These are phyloP conservation scores for Phymastichus coffea DNA, from an alignment of 1,140 invertebrate species.

Conservation along the genomic window DNA sequence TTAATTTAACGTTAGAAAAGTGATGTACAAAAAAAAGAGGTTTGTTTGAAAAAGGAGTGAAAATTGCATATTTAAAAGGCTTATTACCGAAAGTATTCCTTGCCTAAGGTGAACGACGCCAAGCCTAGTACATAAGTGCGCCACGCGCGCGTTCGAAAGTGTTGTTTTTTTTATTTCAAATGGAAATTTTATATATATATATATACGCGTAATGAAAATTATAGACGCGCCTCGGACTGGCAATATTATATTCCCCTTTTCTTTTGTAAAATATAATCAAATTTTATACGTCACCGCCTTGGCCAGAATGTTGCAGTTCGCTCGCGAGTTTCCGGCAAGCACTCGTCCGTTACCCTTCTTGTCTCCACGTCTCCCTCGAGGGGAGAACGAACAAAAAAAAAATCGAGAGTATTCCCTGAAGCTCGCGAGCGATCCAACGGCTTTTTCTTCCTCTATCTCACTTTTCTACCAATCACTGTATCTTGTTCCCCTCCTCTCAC, in stretches of 20 bases:
- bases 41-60: no score
- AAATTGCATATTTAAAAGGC: no score
- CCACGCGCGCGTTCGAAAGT: not conserved
- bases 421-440: constrained; percentile 31
- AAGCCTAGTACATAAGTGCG: constrained; percentile 2
- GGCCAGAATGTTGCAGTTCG: constrained; percentile 34
- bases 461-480: no score
- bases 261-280: constrained; percentile 46
- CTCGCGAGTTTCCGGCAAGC: constrained; percentile 27
- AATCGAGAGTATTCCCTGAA: constrained; percentile 21
- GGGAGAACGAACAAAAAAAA: no score
- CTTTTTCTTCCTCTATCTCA: constrained; percentile 29
- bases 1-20: no score
- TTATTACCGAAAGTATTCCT: constrained; percentile 13
- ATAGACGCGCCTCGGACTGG: not conserved
- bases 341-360: not conserved
- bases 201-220: not conserved
- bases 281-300: constrained; percentile 43
- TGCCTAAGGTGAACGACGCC: constrained; percentile 7
- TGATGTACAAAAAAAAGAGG: no score
- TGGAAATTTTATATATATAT: not conserved
- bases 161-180: constrained; percentile 10
- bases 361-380: not conserved
- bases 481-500: no score
- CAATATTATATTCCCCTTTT: constrained; percentile 15